Base-by-base conservation (phyloP, 2,113 vertebrate species). In the Archilochus colubris region DNA sequence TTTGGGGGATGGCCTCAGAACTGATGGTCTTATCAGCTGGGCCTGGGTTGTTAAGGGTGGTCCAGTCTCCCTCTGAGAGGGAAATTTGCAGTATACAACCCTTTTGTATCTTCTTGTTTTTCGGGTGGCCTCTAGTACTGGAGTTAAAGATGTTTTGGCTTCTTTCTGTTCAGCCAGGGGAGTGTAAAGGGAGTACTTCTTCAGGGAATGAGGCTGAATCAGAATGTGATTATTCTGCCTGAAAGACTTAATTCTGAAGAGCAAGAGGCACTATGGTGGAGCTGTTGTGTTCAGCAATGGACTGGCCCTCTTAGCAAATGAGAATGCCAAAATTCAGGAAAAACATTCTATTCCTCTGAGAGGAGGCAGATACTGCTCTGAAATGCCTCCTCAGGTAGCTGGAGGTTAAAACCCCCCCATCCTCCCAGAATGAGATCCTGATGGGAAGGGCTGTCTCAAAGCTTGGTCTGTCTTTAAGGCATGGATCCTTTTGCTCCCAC, bases 271-370 rank as follows among this genome's bases (percentile, higher is more conserved):
- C 25, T 33, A 4, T 44, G 58, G n/a, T 73, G 80, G 50, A 90
- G 48, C 77, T 27, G 19, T 36, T 76, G 75, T 69, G 76, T 67
- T 85, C 43, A 67, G 72, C 46, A 69, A 10, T 30, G 59, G 54
- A 89, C 67, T 30, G 67, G 28, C 48, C 86, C 66, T 82, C 63
- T 38, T 59, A 72, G 68, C 53, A 88, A 88, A 63, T 2, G 33
- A 40, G 82, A 83, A 46, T 67, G 46, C 43, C 68, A 78, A 43
- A 81, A 80, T 83, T 80, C 68, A 86, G 89, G 78, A 70, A n/a
- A 25, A 83, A n/a, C 3, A 5, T 33, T 7, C 40, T 12, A 2
- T 73, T 72, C 85, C 17, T 82, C 72, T 77, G 59, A 77, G 24
- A 50, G 57, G 70, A 80, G 72, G 18, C 5, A 12, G 62, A 27